Base-by-base conservation (phyloP, 2,888 invertebrate species). In the Ecliptopera silaceata region DNA sequence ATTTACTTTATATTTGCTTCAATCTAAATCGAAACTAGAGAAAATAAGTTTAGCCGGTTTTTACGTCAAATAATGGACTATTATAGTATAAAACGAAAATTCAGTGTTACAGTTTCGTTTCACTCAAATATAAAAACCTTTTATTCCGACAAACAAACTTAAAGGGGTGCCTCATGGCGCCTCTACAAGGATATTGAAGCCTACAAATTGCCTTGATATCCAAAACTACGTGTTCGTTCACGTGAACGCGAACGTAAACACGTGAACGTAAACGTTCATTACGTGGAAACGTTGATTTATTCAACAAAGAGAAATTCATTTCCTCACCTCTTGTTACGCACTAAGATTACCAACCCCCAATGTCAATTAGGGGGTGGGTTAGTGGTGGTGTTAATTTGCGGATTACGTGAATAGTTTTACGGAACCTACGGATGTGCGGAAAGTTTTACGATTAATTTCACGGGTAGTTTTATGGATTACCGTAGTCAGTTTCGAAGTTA, bases 311-410 rank as follows among this genome's bases (percentile, higher is more conserved):
- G 44, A 45, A 60, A 61, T 64, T 63, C 62, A 65, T 64, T 67
- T 65, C 56, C 65, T 53, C 59, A 61, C 61, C 62, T 63, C 62
- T 61, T 56, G 63, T 65, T 64, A 63, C 61, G 59, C 53, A 56
- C 52, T 59, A 43, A 45, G 55, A 56, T 59, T 56, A 61, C 49
- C 44, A 54, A 58, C 57, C 54, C 54, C 64, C 46, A 46, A 53
- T 63, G 63, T 61, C 65, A 63, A 65, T 65, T 63, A 63, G 48
- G 48, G 46, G 15, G 38, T 56, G 47, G 43, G 32, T 32, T 39
- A 59, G 65, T 32, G 64, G 55, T 59, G 50, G 5, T 41, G 42
- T 13, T 26, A 26, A 20, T 20, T 41, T 22, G 13, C 26, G 22
- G 13, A 42, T 42, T 26, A 22, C 22, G 26, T 8, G 22, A 12